Evolutionary conservation across 2,797 vertebrate genomes (phyloP).

Genomic region (Otus scops): DNA sequence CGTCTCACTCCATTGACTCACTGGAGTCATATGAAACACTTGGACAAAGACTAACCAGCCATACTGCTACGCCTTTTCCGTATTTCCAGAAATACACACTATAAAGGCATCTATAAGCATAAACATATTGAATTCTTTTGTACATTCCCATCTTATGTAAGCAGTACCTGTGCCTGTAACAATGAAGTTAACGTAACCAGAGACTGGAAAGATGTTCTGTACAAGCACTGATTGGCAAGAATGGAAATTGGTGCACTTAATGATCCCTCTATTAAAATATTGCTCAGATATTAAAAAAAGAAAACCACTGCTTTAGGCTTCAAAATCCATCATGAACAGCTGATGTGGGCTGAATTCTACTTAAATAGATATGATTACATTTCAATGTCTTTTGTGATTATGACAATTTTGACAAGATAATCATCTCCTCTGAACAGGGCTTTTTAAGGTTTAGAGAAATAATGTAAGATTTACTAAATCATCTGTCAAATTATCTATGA

Average conservation of each 20-base stretch:
- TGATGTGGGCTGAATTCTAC: background rate
- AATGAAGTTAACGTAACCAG: background rate
- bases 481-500: slow-evolving; percentile 17
- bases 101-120: background rate
- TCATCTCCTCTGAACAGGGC: background rate
- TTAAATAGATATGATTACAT: slow-evolving; percentile 1
- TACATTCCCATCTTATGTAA: background rate
- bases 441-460: slow-evolving; percentile 9
- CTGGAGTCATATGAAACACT: background rate
- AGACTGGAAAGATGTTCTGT: background rate
- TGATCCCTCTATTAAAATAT: background rate
- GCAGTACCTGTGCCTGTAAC: background rate
- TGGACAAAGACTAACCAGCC: background rate
- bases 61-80: background rate
- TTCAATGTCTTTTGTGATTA: background rate
- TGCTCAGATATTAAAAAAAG: background rate
- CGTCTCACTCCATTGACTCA: background rate
- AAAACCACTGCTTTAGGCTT: background rate
- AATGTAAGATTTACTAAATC: slow-evolving; percentile 6
- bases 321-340: background rate
- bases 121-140: background rate
- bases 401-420: background rate
- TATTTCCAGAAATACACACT: background rate
- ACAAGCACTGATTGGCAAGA: background rate
- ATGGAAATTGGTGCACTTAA: background rate